These are phyloP conservation scores for Eupithecia dodoneata DNA, from an alignment of 2,888 invertebrate species.

Conservation along the genomic window DNA sequence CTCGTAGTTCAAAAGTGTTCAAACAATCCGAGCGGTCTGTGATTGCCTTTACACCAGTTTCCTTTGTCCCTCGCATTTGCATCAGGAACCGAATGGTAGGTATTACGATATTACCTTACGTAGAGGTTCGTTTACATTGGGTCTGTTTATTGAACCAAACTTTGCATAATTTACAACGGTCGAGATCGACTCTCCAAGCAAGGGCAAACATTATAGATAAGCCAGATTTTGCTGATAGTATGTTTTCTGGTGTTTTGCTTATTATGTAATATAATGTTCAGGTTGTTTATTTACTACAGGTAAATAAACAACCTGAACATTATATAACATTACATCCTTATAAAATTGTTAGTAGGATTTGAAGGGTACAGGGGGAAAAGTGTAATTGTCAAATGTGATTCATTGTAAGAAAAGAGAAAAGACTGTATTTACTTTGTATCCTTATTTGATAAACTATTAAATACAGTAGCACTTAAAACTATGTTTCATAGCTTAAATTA, in stretches of 20 bases:
- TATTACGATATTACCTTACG: conserved; percentile 5
- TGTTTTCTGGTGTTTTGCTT: too few relatives aligned
- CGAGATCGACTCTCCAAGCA: neutral
- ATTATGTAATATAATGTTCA: neutral
- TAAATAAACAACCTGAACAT: too few relatives aligned
- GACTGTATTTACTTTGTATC: too few relatives aligned
- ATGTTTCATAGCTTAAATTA: too few relatives aligned
- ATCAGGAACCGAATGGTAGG: neutral
- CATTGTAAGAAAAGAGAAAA: too few relatives aligned
- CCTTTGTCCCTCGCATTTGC: conserved; percentile 11
- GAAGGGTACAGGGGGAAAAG: too few relatives aligned
- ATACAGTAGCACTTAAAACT: too few relatives aligned
- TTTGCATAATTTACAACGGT: conserved; percentile 7
- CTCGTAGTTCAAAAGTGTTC: neutral
- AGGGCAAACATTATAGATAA: neutral
- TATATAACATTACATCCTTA: too few relatives aligned
- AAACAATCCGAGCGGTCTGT: neutral
- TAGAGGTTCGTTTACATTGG: conserved; percentile 13
- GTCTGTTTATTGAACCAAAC: neutral
- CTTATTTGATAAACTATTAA: too few relatives aligned
- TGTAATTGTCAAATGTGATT: too few relatives aligned
- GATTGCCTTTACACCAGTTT: conserved; percentile 7
- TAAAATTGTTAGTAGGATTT: neutral
- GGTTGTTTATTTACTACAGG: neutral
- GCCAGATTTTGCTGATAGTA: neutral